Evolutionary conservation across 2,797 vertebrate genomes (phyloP), one percentile per base, ranked within the genome.

Genomic region (Channa striata): DNA sequence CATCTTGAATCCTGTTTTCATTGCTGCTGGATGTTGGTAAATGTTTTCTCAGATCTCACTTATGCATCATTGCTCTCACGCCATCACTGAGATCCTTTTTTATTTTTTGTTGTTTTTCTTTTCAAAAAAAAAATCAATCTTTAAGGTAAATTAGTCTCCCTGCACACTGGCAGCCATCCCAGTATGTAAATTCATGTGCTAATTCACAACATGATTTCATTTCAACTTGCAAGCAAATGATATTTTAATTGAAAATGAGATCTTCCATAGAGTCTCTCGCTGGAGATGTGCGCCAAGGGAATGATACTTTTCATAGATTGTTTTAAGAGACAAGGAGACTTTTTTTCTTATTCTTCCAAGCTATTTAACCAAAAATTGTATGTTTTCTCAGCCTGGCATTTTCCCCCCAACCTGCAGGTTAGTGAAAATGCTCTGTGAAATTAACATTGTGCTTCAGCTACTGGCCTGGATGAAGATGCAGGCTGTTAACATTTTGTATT

Each of bases 401-500:
- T n/a, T n/a, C n/a, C 94, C 94, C 92, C 93, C 95, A 96, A 95
- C 96, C 95, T 95, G 94, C 94, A 97, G 96, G 96, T 96, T 96
- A 94, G 95, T 93, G 93, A 96, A 96, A 95, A 96, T 93, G 94
- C 95, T 91, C 95, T 94, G 94, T 96, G 95, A 97, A 97, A 97
- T 97, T 97, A 98, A 95, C 95, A 96, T 95, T 96, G 94, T 94
- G 94, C 94, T 95, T 95, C 94, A 94, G 95, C 95, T 94, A 94
- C 95, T 94, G 92, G 82, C 89, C 85, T 93, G 92, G 94, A 95
- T 95, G 95, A 96, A 95, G 95, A 95, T 94, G 94, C 91, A 91
- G 95, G 94, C 96, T 96, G 97, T 99, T 98, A 98, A 96, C 96
- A 96, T 96, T 96, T 96, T 97, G 96, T 97, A 95, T 97, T 97